Evolutionary conservation across 2,113 vertebrate genomes (phyloP), one percentile per base, ranked within the genome.

Genomic region (Muscicapa adusta): DNA sequence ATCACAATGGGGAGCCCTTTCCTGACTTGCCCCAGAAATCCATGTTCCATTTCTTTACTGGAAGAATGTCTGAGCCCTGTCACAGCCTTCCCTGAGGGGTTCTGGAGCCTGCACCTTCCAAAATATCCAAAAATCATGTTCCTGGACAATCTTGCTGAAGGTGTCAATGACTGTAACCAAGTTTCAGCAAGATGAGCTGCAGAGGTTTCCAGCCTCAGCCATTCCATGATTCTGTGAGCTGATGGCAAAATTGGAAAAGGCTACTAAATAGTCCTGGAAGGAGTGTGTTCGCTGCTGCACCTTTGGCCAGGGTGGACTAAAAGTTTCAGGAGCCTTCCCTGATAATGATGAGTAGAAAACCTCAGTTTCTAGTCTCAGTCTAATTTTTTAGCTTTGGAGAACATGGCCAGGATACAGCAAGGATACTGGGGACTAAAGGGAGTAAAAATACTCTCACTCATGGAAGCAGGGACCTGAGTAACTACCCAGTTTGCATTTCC

Each of bases 31-130:
- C 38, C 38, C 48, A 31, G n/a, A 50, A 57, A 62, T 62, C 31
- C 10, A 3, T 1, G 2, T 1, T 4, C 14, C 0, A 4, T 22
- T 71, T 65, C 24, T 62, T 51, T 17, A 22, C 18, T 62, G 6
- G 43, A 29, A n/a, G 18, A 5, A 6, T 65, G 40, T n/a, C 57
- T 48, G 18, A 81, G 18, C 38, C 8, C 8, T 36, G 31, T 14
- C 38, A 47, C 14, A 42, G 23, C 18, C 40, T 45, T 54, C 29
- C 36, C 26, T 10, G 5, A 34, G 18, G 38, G 9, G 13, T 4
- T 56, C 28, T 25, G 18, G 24, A 28, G 18, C 24, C 34, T 56
- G 5, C 8, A 66, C 7, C 12, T 42, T 43, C 3, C 4, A 28
- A 66, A 28, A 24, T 18, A 20, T 4, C 26, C 8, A 33, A 31